Conservation (phyloP, 1,140 invertebrate genomes). For the Drosophila lowei region DNA sequence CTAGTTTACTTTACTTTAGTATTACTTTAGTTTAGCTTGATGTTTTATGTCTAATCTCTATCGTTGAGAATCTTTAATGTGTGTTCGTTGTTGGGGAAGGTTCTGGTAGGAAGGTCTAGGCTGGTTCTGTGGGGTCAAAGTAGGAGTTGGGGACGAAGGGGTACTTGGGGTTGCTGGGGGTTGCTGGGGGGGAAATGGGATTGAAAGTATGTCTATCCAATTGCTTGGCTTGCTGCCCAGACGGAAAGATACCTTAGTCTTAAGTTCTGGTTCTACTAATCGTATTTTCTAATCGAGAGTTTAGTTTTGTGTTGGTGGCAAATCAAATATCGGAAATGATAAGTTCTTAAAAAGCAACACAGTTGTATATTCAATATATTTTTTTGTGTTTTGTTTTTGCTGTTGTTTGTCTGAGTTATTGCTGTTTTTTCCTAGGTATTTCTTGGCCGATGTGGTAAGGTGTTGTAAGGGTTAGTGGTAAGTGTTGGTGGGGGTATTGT, state of each 20-base stretch:
- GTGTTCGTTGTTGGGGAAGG: background rate
- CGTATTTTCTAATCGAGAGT: too few species aligned
- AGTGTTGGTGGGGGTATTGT: background rate
- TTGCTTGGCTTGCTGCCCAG: slow-evolving; percentile 11
- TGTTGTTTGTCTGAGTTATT: slow-evolving; percentile 26
- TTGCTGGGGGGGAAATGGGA: too few species aligned
- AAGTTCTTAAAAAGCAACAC: slow-evolving; percentile 64
- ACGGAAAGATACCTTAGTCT: slow-evolving; percentile 31
- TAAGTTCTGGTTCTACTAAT: slow-evolving; percentile 12
- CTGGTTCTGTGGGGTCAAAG: background rate
- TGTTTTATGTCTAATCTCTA: slow-evolving; percentile 45
- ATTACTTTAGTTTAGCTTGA: slow-evolving; percentile 61
- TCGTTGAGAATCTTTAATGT: slow-evolving; percentile 13
- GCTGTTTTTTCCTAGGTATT: slow-evolving; percentile 17
- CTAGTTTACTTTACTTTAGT: slow-evolving; percentile 60
- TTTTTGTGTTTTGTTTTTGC: slow-evolving; percentile 32
- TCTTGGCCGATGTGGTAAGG: slow-evolving; percentile 17
- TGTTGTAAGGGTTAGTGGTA: slow-evolving; percentile 10
- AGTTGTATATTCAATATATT: slow-evolving; percentile 11
- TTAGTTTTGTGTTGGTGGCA: slow-evolving; percentile 25
- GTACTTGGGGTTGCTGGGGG: too few species aligned
- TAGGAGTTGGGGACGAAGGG: background rate
- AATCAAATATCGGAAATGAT: slow-evolving; percentile 66
- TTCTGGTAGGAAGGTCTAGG: slow-evolving; percentile 9
- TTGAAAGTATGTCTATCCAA: slow-evolving; percentile 1